These are phyloP conservation scores for Sebastes fasciatus DNA, from an alignment of 2,113 vertebrate genomes.

Conservation along the genomic window DNA sequence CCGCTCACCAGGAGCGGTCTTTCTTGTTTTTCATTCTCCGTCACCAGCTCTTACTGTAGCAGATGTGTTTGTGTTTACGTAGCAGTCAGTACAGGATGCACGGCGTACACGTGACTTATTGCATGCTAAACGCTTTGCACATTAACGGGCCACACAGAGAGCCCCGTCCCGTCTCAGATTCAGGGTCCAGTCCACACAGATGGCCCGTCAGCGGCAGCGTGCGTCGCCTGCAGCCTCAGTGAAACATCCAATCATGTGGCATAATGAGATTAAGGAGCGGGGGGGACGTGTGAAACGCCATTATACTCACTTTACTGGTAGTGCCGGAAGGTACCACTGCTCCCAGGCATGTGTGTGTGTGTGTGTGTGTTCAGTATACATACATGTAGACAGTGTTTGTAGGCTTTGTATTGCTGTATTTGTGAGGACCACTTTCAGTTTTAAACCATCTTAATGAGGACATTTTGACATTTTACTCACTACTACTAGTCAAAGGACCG, in stretches of 20 bases:
- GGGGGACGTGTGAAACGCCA: constrained; percentile 46
- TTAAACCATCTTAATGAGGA: not conserved
- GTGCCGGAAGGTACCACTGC: constrained; percentile 18
- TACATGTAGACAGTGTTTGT: no score
- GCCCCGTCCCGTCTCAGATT: no score
- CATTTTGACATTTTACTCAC: not conserved
- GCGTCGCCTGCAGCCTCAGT: constrained; percentile 10
- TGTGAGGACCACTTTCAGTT: not conserved
- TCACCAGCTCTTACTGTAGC: no score
- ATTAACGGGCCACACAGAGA: no score
- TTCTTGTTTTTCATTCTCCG: no score
- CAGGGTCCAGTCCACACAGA: constrained; percentile 25
- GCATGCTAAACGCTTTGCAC: no score
- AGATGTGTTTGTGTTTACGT: no score
- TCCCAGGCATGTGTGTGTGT: constrained; percentile 27
- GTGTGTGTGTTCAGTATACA: not conserved
- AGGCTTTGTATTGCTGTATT: not conserved
- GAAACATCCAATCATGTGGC: constrained; percentile 65
- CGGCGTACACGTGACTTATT: no score
- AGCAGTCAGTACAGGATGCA: no score
- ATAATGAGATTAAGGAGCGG: constrained; percentile 62
- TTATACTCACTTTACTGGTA: constrained; percentile 55
- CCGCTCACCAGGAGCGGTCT: no score
- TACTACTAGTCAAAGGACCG: not conserved
- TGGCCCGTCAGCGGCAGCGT: constrained; percentile 34